Percentiles rank a stretch among this genome's conserved stretches.
Conservation (phyloP, 2,113 vertebrate species). For the Psilopsiagon aymara region DNA sequence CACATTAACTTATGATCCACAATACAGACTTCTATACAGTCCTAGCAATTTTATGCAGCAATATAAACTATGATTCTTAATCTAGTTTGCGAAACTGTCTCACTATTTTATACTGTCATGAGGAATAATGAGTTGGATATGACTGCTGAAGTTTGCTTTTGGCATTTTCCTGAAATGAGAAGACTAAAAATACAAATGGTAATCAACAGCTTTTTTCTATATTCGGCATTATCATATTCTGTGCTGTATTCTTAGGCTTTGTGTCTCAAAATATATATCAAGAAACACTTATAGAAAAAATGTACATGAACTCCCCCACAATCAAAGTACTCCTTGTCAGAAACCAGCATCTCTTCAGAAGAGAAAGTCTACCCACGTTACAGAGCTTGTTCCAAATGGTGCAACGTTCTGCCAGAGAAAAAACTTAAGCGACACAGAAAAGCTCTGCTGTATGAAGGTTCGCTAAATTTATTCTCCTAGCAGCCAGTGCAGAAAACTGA, state of each 20-base stretch:
- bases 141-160: conserved; percentile 11
- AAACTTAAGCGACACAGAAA: not conserved
- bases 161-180: not conserved
- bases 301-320: not conserved
- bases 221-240: conserved; percentile 10
- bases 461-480: not conserved
- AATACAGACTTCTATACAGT: not conserved
- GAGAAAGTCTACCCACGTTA: not conserved
- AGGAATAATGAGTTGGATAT: not conserved
- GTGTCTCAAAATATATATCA: not conserved
- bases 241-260: conserved; percentile 36
- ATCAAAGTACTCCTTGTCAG: not conserved
- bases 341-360: not conserved
- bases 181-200: conserved; percentile 35
- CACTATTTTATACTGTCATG: conserved; percentile 7
- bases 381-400: not conserved
- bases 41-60: conserved; percentile 23
- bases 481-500: conserved; percentile 32
- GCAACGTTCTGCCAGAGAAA: conserved; percentile 17
- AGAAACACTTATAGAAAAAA: not conserved
- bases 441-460: conserved; percentile 4
- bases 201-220: not conserved
- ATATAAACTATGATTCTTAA: conserved; percentile 39
- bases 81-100: conserved; percentile 19
- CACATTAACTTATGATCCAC: conserved; percentile 8